Base-by-base conservation (phyloP, 37 sponge, comb jelly and placozoan species). In the Dysidea cf. avara region DNA sequence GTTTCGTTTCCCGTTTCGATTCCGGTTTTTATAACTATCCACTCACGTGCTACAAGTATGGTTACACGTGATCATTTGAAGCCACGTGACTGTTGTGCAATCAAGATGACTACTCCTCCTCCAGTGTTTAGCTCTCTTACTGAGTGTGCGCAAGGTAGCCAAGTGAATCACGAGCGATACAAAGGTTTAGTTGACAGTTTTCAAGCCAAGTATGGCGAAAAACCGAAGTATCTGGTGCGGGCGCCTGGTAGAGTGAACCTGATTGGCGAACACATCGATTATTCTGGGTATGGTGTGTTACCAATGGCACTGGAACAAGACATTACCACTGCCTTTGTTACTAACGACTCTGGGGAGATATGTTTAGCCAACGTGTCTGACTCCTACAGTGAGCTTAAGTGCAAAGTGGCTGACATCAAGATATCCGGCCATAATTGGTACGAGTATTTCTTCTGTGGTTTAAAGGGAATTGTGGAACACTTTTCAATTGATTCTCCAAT, bases 251-350 rank as follows among this genome's bases (percentile, higher is more conserved):
- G 99, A 71, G 99, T 98, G 26, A 98, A 98, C 76, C 76, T 98
- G 66, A 98, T 98, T 13, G 99, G 99, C 22, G 99, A 98, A 68
- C 99, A 98, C 69, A 84, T 98, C 24, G 99, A 98, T 79, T 98
- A 98, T 79, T 91, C 76, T 29, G 99, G 99, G 14, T 98, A 92
- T 71, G 96, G 79, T 2, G 99, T 98, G 26, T 83, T 98, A 4
- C 99, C 99, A 24, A 98, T 95, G 83, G 92, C 99, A 7, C 71
- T 98, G 14, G 79, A 89, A 48, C 92, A 95, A 56, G 92, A 93
- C 53, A 62, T 95, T 18, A 71, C 90, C 16, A 89, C 85, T 18
- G 95, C 92, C 0, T 60, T 48, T 29, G 32, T 46, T 20, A 58
- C 57, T 22, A 68, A 55, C 55, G 56, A 77, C 43, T 51, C 26